phyloP scores from a whole-genome alignment of 2,113 vertebrate genomes.

The Athene cunicularia region DNA sequence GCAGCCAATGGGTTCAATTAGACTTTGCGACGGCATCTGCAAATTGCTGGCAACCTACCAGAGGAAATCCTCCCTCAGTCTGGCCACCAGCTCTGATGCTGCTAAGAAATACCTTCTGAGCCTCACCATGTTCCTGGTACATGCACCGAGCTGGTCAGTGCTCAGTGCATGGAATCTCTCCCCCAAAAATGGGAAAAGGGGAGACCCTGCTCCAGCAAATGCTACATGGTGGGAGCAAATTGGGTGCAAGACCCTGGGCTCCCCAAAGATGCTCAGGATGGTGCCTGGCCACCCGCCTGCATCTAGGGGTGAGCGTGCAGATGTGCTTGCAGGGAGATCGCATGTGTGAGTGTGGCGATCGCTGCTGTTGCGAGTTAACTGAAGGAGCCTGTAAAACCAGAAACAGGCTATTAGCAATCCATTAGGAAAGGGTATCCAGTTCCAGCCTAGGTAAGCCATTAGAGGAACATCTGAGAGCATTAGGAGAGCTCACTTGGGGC shows the following conservation, averaged over 20 bases:
- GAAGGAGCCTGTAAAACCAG: constrained; percentile 79
- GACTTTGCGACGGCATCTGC: constrained; percentile 19
- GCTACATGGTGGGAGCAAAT: rapidly evolving
- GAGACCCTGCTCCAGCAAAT: neutral
- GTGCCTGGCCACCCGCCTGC: neutral
- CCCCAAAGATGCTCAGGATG: neutral
- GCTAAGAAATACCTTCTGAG: constrained; percentile 14
- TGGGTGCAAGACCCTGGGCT: neutral
- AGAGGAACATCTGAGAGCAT: constrained; percentile 76
- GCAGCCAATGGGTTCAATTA: constrained; percentile 47
- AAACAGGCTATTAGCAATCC: constrained; percentile 83
- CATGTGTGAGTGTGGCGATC: neutral
- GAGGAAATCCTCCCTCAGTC: constrained; percentile 44
- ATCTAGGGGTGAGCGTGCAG: neutral
- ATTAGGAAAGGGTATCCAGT: constrained; percentile 79
- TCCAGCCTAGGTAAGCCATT: constrained; percentile 80
- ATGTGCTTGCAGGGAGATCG: neutral
- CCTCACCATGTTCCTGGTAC: neutral
- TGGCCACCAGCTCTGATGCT: neutral
- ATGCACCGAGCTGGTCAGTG: neutral
- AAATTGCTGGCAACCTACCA: constrained; percentile 41
- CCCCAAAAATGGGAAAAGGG: neutral
- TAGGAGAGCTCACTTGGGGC: constrained; percentile 70
- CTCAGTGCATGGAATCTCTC: neutral
- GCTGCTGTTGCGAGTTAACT: constrained; percentile 51